Conservation (phyloP, 2,888 invertebrate genomes). For the Masnerella sp. region DNA sequence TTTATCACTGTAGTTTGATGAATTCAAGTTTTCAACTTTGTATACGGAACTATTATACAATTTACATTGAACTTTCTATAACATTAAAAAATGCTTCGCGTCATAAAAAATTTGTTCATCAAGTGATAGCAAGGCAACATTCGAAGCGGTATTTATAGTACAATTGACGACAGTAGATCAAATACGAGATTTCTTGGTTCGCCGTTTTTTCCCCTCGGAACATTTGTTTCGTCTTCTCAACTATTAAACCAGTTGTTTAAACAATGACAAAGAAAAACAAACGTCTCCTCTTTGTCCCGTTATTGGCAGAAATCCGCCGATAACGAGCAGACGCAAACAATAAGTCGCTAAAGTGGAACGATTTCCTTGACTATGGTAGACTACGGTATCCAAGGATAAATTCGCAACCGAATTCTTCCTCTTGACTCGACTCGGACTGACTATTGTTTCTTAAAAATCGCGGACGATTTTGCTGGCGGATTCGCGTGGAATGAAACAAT, state of each 20-base stretch:
- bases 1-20: no score
- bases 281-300: neutral
- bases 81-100: slow-evolving; percentile 46
- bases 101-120: slow-evolving; percentile 51
- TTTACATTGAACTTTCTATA: no score
- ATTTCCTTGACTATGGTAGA: slow-evolving; percentile 47
- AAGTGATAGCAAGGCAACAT: slow-evolving; percentile 52
- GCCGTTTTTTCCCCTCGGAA: neutral
- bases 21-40: no score
- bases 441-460: slow-evolving; percentile 41
- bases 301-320: slow-evolving; percentile 7
- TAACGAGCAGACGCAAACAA: slow-evolving; percentile 2
- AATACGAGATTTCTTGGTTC: slow-evolving; percentile 49
- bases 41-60: no score
- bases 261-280: slow-evolving; percentile 23
- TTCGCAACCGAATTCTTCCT: slow-evolving; percentile 26
- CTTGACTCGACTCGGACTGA: slow-evolving; percentile 7
- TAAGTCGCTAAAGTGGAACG: slow-evolving; percentile 40
- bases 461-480: slow-evolving; percentile 39
- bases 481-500: slow-evolving; percentile 14
- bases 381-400: slow-evolving; percentile 30
- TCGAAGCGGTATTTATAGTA: slow-evolving; percentile 48
- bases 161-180: slow-evolving; percentile 54
- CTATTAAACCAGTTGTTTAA: slow-evolving; percentile 26
- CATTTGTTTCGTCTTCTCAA: neutral